Percentiles rank a stretch among this genome's conserved stretches.
Evolutionary conservation across 2,888 invertebrate species (phyloP).

Genomic region (Nematopogon swammerdamellus): DNA sequence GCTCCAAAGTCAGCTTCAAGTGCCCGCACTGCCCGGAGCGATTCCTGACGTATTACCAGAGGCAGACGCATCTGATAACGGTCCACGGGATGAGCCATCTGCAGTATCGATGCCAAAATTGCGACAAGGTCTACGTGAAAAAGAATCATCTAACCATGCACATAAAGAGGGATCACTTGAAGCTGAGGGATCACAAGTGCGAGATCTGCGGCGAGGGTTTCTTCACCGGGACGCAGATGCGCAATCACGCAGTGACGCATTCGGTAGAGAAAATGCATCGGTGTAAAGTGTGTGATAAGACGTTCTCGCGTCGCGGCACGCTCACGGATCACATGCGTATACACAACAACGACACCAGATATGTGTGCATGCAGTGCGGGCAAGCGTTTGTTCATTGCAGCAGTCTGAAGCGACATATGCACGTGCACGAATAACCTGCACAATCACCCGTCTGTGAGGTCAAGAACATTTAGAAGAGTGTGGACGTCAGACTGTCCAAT

Average conservation of each 20-base stretch:
- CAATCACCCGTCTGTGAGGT: too few relatives aligned
- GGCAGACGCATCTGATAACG: slow-evolving; percentile 15
- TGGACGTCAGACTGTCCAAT: too few relatives aligned
- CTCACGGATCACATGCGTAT: slow-evolving; percentile 3
- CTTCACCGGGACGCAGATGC: too few relatives aligned
- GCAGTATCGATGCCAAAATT: slow-evolving; percentile 21
- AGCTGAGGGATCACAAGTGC: slow-evolving; percentile 6
- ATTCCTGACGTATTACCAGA: too few relatives aligned
- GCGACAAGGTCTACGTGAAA: slow-evolving; percentile 17
- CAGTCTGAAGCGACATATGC: too few relatives aligned
- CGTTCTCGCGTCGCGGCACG: slow-evolving; percentile 1
- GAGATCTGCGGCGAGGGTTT: not conserved
- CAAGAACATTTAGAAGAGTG: too few relatives aligned
- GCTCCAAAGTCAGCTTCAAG: slow-evolving; percentile 34
- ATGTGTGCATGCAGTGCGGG: slow-evolving; percentile 1
- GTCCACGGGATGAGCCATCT: slow-evolving; percentile 17
- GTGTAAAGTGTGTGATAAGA: slow-evolving; percentile 7
- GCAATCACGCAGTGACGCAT: slow-evolving; percentile 1
- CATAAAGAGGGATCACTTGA: slow-evolving; percentile 5
- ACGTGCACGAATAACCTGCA: too few relatives aligned
- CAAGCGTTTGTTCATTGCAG: not conserved
- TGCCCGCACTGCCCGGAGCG: too few relatives aligned
- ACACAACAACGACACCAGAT: slow-evolving; percentile 6
- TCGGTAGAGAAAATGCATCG: slow-evolving; percentile 6
- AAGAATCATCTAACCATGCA: slow-evolving; percentile 4